Evolutionary conservation across 2,113 vertebrate genomes (phyloP).

Genomic region (Pedionomus torquatus): DNA sequence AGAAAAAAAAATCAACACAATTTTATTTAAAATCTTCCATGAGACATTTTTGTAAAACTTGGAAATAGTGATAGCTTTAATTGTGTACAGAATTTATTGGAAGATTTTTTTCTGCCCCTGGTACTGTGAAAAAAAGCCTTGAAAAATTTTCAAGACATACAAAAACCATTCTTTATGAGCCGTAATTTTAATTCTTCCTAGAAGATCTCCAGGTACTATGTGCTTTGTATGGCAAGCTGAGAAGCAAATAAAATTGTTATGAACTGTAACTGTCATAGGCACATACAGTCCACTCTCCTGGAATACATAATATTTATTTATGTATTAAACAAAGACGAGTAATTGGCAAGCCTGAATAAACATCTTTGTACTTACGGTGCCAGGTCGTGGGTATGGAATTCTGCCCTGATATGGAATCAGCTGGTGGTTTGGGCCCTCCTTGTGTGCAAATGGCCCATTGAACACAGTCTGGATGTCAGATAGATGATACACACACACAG

Average conservation of each 20-base stretch:
- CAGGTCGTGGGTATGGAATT: slow-evolving; percentile 94
- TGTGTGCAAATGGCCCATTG: slow-evolving; percentile 97
- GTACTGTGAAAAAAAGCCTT: neutral
- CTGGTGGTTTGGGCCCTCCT: slow-evolving; percentile 95
- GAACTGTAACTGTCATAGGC: neutral
- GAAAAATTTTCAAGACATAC: neutral
- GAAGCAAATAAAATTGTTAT: neutral
- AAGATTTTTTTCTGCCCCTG: neutral
- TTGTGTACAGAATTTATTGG: neutral
- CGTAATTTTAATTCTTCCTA: neutral
- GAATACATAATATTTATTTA: slow-evolving; percentile 1
- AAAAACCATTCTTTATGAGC: neutral
- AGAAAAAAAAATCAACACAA: neutral
- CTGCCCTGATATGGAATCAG: slow-evolving; percentile 95
- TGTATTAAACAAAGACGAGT: slow-evolving; percentile 14
- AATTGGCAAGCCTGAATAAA: slow-evolving; percentile 11
- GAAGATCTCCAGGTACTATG: neutral
- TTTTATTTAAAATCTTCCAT: neutral
- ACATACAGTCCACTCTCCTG: neutral
- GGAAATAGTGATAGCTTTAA: neutral
- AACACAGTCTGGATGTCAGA: slow-evolving; percentile 97
- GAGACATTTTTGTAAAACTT: neutral
- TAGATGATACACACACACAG: slow-evolving; percentile 95
- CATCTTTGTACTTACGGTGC: slow-evolving; percentile 86
- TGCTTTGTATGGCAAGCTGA: neutral